phyloP scores from a whole-genome alignment of 2,113 vertebrate genomes.

The Pontoporia blainvillei region DNA sequence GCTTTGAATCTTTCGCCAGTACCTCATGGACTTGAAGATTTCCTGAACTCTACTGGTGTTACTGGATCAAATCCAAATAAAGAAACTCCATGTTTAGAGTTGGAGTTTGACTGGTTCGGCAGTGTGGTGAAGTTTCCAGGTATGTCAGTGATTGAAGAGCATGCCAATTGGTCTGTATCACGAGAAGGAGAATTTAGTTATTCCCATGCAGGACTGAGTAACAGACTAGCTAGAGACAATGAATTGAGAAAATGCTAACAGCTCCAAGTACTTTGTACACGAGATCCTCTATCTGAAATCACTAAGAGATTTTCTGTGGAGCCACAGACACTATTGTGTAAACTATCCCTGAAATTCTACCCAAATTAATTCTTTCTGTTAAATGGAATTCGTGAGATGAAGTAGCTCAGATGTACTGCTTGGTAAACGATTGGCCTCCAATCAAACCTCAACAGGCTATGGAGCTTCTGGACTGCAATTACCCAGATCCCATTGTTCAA shows the following conservation, averaged over 20 bases:
- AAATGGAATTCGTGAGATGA: conserved; percentile 99
- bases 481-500: conserved; percentile 96
- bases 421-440: conserved; percentile 97
- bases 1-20: conserved; percentile 98
- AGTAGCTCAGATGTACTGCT: conserved; percentile 98
- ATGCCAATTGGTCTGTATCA: conserved; percentile 96
- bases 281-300: conserved; percentile 98
- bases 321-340: conserved; percentile 92
- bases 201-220: conserved; percentile 92
- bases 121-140: conserved; percentile 95
- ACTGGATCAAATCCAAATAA: conserved; percentile 98
- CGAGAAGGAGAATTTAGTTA: conserved; percentile 95
- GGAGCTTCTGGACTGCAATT: conserved; percentile 98
- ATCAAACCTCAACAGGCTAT: conserved; percentile 97
- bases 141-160: conserved; percentile 94
- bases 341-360: conserved; percentile 95
- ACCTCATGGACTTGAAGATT: conserved; percentile 96
- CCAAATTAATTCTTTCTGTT: conserved; percentile 95
- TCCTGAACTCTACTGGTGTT: conserved; percentile 96
- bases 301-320: conserved; percentile 99
- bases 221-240: conserved; percentile 93
- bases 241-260: conserved; percentile 94
- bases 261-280: conserved; percentile 91
- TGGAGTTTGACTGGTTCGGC: conserved; percentile 98
- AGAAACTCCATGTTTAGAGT: conserved; percentile 98